These are phyloP conservation scores for Folsomia manolachei DNA, from an alignment of 2,888 invertebrate genomes.

Conservation along the genomic window DNA sequence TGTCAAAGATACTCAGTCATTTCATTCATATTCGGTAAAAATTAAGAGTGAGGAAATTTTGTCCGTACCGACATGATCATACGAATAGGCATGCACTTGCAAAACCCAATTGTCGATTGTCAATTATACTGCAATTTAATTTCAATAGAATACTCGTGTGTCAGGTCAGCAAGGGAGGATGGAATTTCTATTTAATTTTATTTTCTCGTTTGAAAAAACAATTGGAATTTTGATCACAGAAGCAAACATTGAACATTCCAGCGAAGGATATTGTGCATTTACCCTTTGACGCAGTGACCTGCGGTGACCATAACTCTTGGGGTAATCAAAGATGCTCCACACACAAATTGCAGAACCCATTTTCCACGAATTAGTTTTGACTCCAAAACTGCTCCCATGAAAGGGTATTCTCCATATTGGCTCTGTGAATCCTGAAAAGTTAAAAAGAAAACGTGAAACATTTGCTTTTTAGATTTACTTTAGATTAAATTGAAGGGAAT, in stretches of 20 bases:
- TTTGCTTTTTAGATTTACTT: no score
- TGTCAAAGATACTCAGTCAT: neutral
- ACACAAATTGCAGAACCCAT: slow-evolving; percentile 51
- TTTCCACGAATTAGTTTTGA: slow-evolving; percentile 41
- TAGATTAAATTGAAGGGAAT: no score
- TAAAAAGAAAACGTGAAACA: no score
- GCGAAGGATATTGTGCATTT: slow-evolving; percentile 7
- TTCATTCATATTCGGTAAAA: neutral
- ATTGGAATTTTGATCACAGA: neutral
- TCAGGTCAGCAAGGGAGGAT: neutral
- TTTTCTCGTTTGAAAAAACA: neutral
- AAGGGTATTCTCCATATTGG: slow-evolving; percentile 51
- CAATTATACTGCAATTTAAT: no score
- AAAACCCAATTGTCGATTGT: neutral
- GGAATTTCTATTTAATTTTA: no score
- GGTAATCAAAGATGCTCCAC: slow-evolving; percentile 52
- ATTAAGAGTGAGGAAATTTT: neutral
- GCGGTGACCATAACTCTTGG: slow-evolving; percentile 51
- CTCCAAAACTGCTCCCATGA: slow-evolving; percentile 50
- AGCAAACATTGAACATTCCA: no score
- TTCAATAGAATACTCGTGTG: no score
- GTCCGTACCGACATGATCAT: neutral
- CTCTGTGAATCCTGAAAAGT: slow-evolving; percentile 47
- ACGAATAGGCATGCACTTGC: neutral
- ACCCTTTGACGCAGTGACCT: slow-evolving; percentile 55